Base-by-base conservation (phyloP, 2,888 invertebrate genomes). In the Platycheirus albimanus region DNA sequence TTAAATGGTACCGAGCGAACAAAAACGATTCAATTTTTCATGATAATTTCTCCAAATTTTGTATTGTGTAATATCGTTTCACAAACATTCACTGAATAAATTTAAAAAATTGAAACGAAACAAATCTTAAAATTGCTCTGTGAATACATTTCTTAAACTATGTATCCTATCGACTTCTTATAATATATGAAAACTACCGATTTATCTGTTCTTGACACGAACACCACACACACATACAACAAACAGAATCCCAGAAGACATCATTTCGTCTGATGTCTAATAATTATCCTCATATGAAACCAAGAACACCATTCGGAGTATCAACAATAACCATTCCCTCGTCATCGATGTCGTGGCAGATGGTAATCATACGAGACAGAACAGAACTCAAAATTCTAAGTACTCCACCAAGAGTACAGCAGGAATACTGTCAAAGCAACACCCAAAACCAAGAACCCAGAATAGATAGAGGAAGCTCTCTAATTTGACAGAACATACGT, bases 401-500 rank as follows among this genome's bases (percentile, higher is more conserved):
- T 49, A 28, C 47, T 58, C 28, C 49, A 61, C n/a, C n/a, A n/a
- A n/a, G n/a, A n/a, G n/a, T n/a, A 45, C 30, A 30, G 30, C 24
- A 41, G 8, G 5, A 17, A 38, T 3, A 20, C 30, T 41, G 51
- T 58, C 56, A 72, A 33, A 43, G 17, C 24, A 20, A 64, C 41
- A 24, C 19, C n/a, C 30, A 43, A 17, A 47, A 38, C 17, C 33
- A 20, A 13, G n/a, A 19, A n/a, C 4, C n/a, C n/a, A 24, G 20
- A 20, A 33, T 10, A 38, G 33, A n/a, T 38, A 49, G 30, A 13
- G 49, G 17, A 51, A 71, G n/a, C 71, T 51, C 51, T 66, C 20
- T 54, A 66, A 58, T 78, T 38, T 52, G 61, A 61, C 72, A 72
- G 36, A 66, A 49, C 64, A 54, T 58, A 47, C 56, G 61, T 58